Evolutionary conservation across 2,888 invertebrate species (phyloP), one percentile per base, ranked within the genome.

Genomic region (Cerceris rybyensis): DNA sequence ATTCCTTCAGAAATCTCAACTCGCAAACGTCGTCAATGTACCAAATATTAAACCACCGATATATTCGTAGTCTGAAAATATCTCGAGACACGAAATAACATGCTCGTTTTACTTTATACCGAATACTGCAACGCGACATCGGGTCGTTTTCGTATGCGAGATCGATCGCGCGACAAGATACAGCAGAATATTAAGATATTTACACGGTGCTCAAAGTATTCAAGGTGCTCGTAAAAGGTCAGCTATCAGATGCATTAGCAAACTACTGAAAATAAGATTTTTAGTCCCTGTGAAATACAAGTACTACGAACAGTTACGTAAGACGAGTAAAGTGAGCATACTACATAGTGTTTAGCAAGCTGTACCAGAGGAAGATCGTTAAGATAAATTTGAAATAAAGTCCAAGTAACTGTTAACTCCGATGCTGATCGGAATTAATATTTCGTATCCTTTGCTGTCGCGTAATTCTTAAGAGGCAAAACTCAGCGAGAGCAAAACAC

Each of bases 311-410:
- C 58, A 75, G 43, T 64, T 67, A 70, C 66, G 54, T 46, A 61
- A 61, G 17, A 46, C 13, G 17, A 17, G 11, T 61, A 46, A 17
- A 39, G 17, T 70, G 16, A 73, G 43, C 70, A 58, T 78, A 46
- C 46, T 75, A 57, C 60, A 63, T 49, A 65, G 7, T 61, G 46
- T 70, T 68, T 82, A 17, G 64, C n/a, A 80, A 83, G 77, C 73
- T 64, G 66, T 50, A 60, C 54, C 28, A 28, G 58, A 58, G 54
- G 49, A 58, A 70, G 50, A 9, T 71, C 16, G 72, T 60, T 70
- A 70, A 61, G 61, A 57, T 66, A 66, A 39, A 73, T 65, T 64
- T 46, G 60, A 64, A 39, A 70, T 43, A n/a, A 67, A 63, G 28
- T 66, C 28, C 8, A 39, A n/a, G 7, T 49, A 69, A 70, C 54